Evolutionary conservation across 53 echinoderm and acorn worm genomes (phyloP), one percentile per base, ranked within the genome.

Genomic region (Zoroaster sp.): DNA sequence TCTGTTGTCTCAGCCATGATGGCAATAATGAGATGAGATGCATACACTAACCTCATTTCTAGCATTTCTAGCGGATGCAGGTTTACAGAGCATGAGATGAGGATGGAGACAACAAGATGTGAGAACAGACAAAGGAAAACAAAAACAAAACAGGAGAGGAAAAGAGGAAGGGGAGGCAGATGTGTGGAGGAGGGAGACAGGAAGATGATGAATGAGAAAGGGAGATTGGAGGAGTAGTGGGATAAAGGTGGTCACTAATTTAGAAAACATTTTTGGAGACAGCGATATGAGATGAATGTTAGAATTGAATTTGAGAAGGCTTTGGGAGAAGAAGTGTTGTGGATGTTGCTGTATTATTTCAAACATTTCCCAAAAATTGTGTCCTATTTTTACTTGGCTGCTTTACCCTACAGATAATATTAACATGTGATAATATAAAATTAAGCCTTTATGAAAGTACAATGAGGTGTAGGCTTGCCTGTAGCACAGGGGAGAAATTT

Each of bases 1-100:
- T 81, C 40, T 81, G 81, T 81, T 81, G 81, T 67, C 40, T 81
- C 66, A 39, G 66, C 81, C 66, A 41, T 65, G 81, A 81, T 81
- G 66, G 38, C 44, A 11, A 66, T 66, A 81, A 81, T 67, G 81
- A 81, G 81, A 81, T 81, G 67, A 81, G 81, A 81, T 81, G 81
- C 81, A 81, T 81, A 81, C 81, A 81, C 81, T 81, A 81, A 81
- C 81, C 81, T 81, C 81, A 67, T 81, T 81, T 43, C 81, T 1
- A n/a, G 55, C 81, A 67, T 81, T 81, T 43, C 81, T 1, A n/a
- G 55, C 31, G 23, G 78, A 55, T 59, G 78, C 54, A 12, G 78
- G 63, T 45, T 52, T 21, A 59, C 78, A 35, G 53, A 78, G 78
- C 40, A 78, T 78, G 59, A 55, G 78, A 53, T 78, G 55, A 12